Base-by-base conservation (phyloP, 2,888 invertebrate species). In the Chrysolina haemoptera region DNA sequence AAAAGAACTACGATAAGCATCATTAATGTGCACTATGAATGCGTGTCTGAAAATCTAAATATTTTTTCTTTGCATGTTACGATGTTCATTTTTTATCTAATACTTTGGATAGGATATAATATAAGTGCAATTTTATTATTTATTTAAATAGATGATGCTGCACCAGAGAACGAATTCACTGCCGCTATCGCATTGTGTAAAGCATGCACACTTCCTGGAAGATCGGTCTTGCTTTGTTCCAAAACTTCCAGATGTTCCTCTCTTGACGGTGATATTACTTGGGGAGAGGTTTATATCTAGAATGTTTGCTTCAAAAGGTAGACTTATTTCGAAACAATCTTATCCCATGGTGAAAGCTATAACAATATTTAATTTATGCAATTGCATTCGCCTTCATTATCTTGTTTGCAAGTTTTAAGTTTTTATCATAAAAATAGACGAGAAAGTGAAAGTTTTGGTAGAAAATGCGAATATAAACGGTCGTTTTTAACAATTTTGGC, bases 281-380 rank as follows among this genome's bases (percentile, higher is more conserved):
- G 48, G 16, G 16, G 16, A 48, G 8, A 48, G 48, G 14, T 48
- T 48, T 48, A 14, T 48, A 9, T 48, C 16, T 8, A 16, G 53
- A 53, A 53, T 53, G 18, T 53, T 53, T 53, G 53, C 12, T 53
- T 53, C 20, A 20, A 53, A 53, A 53, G 12, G 53, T 53, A 20
- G 20, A 53, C 11, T 53, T 11, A 53, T 53, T 53, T 53, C 53
- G 20, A 53, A 16, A 53, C 53, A 53, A 53, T 53, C 53, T 53
- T 53, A 53, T 53, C 53, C 20, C 12, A 20, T 20, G 20, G 53
- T 18, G 53, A 53, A 53, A 53, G 53, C 20, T 53, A 16, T 53
- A 53, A 53, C 20, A 53, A 53, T 53, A 53, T 53, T 53, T 53
- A 53, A 53, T 53, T 53, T 53, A 53, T 20, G 12, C 53, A 53